Evolutionary conservation across 2,113 vertebrate species (phyloP).

Genomic region (Ivindomyrus marchei): DNA sequence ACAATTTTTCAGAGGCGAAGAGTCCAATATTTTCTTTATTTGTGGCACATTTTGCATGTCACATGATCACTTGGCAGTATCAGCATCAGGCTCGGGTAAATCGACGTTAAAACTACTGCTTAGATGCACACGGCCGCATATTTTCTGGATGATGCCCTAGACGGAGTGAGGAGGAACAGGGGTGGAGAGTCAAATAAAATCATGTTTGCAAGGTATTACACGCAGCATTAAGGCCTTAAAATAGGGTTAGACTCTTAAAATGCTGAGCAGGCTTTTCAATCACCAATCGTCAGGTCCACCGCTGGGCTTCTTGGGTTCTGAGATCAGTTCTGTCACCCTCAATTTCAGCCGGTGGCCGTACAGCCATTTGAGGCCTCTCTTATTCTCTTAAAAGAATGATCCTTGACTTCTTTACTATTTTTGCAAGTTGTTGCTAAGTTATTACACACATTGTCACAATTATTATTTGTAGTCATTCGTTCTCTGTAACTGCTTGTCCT

Average conservation of each 20-base stretch:
- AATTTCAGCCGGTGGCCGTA: background rate
- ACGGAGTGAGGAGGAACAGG: background rate
- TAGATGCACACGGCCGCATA: background rate
- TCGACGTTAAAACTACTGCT: background rate
- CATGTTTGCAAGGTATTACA: background rate
- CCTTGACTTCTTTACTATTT: background rate
- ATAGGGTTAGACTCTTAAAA: background rate
- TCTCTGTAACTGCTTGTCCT: too few species aligned
- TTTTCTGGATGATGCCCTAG: background rate
- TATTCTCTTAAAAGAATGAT: background rate
- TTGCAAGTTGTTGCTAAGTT: background rate
- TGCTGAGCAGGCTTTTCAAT: conserved; percentile 1
- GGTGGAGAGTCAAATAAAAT: background rate
- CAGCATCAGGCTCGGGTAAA: background rate
- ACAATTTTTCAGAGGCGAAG: background rate
- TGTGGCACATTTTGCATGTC: background rate
- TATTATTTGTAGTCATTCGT: background rate
- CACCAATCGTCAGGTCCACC: background rate
- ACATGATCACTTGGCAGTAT: background rate
- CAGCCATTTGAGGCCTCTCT: background rate
- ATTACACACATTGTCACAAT: background rate
- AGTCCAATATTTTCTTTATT: background rate
- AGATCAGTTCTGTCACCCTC: background rate
- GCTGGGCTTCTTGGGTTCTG: background rate
- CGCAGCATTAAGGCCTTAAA: background rate